These are phyloP conservation scores for Rattus rattus DNA, from an alignment of 2,113 vertebrate genomes.

Conservation along the genomic window DNA sequence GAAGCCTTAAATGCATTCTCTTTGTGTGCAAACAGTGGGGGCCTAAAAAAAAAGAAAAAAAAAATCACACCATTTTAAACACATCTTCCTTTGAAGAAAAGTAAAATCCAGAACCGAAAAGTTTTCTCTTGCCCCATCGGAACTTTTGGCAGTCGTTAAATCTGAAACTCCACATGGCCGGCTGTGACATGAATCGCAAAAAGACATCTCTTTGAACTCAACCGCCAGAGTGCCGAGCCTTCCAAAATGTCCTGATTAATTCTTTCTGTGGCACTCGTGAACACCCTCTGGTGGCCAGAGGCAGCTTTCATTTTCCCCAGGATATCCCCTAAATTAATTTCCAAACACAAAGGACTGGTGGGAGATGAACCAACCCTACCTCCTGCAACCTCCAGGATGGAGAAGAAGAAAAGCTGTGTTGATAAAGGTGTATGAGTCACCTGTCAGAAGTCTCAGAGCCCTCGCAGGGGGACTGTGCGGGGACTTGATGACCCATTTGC, in stretches of 20 bases:
- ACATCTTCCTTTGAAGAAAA: slow-evolving; percentile 54
- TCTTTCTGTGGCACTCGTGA: slow-evolving; percentile 39
- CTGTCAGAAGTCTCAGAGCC: slow-evolving; percentile 39
- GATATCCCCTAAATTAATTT: slow-evolving; percentile 73
- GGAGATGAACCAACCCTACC: slow-evolving; percentile 30
- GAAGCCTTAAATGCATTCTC: slow-evolving; percentile 19
- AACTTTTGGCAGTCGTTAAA: slow-evolving; percentile 69
- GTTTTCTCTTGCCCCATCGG: neutral
- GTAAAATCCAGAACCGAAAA: neutral
- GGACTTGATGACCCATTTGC: neutral
- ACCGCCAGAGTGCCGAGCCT: slow-evolving; percentile 42
- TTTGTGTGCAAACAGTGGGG: slow-evolving; percentile 33
- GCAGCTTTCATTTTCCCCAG: slow-evolving; percentile 71
- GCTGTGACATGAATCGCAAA: slow-evolving; percentile 63
- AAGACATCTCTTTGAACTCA: slow-evolving; percentile 68
- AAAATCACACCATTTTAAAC: slow-evolving; percentile 25
- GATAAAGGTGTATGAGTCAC: slow-evolving; percentile 46
- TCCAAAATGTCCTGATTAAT: slow-evolving; percentile 67
- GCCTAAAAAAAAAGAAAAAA: neutral
- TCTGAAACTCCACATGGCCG: slow-evolving; percentile 54
- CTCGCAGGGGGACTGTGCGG: neutral
- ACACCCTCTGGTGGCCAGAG: slow-evolving; percentile 76
- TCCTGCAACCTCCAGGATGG: slow-evolving; percentile 45
- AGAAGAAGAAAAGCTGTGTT: neutral
- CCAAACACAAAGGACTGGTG: slow-evolving; percentile 60